Conservation (phyloP, 2,113 vertebrate genomes). For the Hydrolagus affinis region DNA sequence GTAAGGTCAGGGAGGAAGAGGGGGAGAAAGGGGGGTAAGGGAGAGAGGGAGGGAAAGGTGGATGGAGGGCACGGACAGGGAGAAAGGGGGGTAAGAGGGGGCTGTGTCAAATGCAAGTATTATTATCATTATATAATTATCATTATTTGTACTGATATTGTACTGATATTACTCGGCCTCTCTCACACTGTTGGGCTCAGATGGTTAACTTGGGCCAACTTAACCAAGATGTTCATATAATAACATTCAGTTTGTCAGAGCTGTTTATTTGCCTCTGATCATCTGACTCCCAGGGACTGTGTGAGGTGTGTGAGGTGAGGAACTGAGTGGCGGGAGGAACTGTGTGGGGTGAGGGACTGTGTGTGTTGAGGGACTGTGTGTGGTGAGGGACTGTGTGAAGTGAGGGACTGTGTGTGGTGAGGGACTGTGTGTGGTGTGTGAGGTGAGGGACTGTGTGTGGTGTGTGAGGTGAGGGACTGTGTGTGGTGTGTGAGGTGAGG, state of each 20-base stretch:
- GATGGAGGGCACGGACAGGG: too few species aligned
- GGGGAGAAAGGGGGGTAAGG: too few species aligned
- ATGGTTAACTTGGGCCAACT: background rate
- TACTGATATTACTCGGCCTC: background rate
- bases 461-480: background rate
- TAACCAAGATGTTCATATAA: too few species aligned
- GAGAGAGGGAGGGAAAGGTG: too few species aligned
- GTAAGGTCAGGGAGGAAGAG: too few species aligned
- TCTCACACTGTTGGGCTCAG: background rate
- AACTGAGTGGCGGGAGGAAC: too few species aligned
- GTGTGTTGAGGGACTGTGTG: background rate
- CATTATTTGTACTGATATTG: background rate
- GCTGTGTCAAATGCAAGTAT: too few species aligned
- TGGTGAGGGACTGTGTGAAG: background rate
- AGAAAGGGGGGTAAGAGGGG: too few species aligned
- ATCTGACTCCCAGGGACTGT: background rate
- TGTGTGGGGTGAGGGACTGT: background rate
- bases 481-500: background rate
- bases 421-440: too few species aligned
- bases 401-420: background rate
- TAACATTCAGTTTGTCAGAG: too few species aligned
- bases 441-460: background rate
- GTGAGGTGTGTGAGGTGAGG: too few species aligned
- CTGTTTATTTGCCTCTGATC: background rate
- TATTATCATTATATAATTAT: too few species aligned